Conservation (phyloP, 2,888 invertebrate genomes). For the Cephus sareptanus region DNA sequence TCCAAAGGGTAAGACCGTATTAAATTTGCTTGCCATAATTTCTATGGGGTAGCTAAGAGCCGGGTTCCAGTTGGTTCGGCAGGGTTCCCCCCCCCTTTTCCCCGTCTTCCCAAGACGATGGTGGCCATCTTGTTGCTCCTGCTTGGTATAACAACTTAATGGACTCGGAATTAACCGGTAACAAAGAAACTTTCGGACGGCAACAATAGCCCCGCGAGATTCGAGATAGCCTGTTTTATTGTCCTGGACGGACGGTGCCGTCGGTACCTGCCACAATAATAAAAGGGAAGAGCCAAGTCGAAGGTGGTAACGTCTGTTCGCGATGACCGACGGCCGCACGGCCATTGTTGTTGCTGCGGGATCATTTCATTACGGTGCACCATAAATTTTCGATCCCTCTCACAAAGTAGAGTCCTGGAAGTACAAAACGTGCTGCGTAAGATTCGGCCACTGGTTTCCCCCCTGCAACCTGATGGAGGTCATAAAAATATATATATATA, state of each 20-base stretch:
- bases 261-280: constrained; percentile 1
- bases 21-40: neutral
- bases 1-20: neutral
- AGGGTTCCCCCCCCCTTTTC: too few species aligned
- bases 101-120: too few species aligned
- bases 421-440: too few species aligned
- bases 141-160: constrained; percentile 13
- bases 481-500: too few species aligned
- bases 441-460: too few species aligned
- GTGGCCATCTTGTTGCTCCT: too few species aligned
- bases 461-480: too few species aligned
- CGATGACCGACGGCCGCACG: constrained; percentile 1
- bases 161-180: constrained; percentile 21
- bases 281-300: neutral
- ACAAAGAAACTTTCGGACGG: constrained; percentile 20
- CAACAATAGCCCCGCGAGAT: constrained; percentile 18
- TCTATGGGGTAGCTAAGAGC: too few species aligned
- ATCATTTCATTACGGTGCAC: constrained; percentile 20
- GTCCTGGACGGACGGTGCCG: neutral
- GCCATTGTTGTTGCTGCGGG: constrained; percentile 14
- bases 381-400: constrained; percentile 17
- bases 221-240: constrained; percentile 12
- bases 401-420: neutral
- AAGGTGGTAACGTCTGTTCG: too few species aligned
- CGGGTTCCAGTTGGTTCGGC: too few species aligned